phyloP scores from a whole-genome alignment of 2,113 vertebrate genomes.

The Lasiurus cinereus region DNA sequence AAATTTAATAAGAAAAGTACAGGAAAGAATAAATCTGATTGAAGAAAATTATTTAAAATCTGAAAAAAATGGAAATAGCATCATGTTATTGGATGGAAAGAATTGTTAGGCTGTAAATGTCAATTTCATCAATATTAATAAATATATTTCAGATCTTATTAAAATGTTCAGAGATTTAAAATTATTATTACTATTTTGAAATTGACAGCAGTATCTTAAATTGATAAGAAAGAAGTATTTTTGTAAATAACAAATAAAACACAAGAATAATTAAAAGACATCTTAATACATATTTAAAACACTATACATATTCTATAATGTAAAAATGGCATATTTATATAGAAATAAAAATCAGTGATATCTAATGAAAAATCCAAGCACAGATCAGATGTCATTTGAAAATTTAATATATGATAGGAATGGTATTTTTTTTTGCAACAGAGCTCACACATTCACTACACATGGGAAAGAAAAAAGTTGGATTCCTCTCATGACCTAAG shows the following conservation, averaged over 20 bases:
- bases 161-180: neutral
- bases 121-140: neutral
- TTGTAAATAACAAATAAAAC: neutral
- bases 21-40: neutral
- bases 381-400: neutral
- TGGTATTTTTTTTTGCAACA: slow-evolving; percentile 34
- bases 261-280: neutral
- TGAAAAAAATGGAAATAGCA: neutral
- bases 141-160: neutral
- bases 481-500: neutral
- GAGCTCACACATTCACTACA: neutral
- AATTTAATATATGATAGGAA: neutral
- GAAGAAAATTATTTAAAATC: slow-evolving; percentile 20
- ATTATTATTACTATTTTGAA: neutral
- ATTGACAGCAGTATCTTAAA: neutral
- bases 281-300: neutral
- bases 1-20: neutral
- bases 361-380: slow-evolving; percentile 11
- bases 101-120: neutral
- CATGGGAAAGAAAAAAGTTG: neutral
- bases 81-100: neutral
- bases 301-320: neutral
- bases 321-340: neutral
- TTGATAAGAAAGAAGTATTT: neutral
- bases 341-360: slow-evolving; percentile 1